Evolutionary conservation across 1,140 invertebrate species (phyloP), one percentile per base, ranked within the genome.

Genomic region (Heliconius himera): DNA sequence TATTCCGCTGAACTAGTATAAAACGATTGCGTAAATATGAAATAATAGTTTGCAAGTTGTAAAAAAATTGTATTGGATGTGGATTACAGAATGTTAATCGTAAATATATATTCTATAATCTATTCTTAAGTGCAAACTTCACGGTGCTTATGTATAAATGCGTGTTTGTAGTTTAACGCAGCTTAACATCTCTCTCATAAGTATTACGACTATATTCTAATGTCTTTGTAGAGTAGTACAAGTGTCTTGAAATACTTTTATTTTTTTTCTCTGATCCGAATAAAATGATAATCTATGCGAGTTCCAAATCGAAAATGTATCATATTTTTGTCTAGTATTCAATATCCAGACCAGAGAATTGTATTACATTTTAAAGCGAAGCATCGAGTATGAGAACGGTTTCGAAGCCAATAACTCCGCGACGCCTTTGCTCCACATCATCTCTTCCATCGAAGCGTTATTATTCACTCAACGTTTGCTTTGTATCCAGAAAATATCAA

Each of bases 381-480:
- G 60, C 54, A 75, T 75, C 51, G 66, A 41, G 49, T 38, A 74
- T 70, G 73, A 38, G 60, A 79, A 74, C 74, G 80, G 60, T 74
- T 83, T 81, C 75, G 73, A 77, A 83, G 82, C 75, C 82, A 85
- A 85, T 87, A 84, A 83, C 82, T 84, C 46, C 78, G 70, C 73
- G 76, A 80, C 84, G 81, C 77, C 81, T 84, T 85, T 85, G 79
- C 78, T 75, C 75, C 82, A 77, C 83, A 83, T 85, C 81, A 82
- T 84, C 79, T 83, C 73, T 81, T 81, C 80, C 80, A 84, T 81
- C 75, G 74, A 72, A 81, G 82, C 80, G 81, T 87, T 83, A 85
- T 85, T 87, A 87, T 87, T 85, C 84, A 84, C 81, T 82, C 77
- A 82, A 74, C 82, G 82, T 85, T 79, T 78, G 83, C 84, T 86